These are phyloP conservation scores for Galerucella calmariensis DNA, from an alignment of 2,888 invertebrate genomes.

Conservation along the genomic window DNA sequence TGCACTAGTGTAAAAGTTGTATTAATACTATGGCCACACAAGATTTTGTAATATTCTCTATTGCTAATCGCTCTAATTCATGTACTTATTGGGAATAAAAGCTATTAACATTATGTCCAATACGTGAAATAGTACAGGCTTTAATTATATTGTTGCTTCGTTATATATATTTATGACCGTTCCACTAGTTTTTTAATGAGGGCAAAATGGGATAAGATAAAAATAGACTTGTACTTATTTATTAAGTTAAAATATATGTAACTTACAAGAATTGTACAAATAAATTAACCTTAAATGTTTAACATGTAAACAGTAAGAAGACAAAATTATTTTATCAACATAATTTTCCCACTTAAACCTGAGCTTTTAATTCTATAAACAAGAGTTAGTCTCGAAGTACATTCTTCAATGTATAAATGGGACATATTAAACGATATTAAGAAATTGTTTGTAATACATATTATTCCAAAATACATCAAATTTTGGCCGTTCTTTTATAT, in stretches of 20 bases:
- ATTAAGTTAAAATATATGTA: slow-evolving; percentile 11
- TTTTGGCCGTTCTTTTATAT: not conserved
- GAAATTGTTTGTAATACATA: not conserved
- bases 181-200: no score
- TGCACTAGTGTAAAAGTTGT: no score
- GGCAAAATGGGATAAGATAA: not conserved
- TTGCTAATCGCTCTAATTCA: no score
- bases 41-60: no score
- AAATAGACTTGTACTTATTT: slow-evolving; percentile 3
- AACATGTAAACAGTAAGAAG: slow-evolving; percentile 8
- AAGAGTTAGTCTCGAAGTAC: not conserved
- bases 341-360: not conserved
- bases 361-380: slow-evolving; percentile 1
- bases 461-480: not conserved
- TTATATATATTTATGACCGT: no score
- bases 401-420: not conserved
- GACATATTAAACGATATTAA: not conserved
- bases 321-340: not conserved
- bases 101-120: no score
- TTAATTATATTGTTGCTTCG: no score
- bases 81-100: no score
- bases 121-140: no score
- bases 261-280: slow-evolving; percentile 7
- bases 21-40: no score
- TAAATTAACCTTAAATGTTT: slow-evolving; percentile 11